Evolutionary conservation across 2,888 invertebrate genomes (phyloP).

Genomic region (Caenorhabditis virilis): DNA sequence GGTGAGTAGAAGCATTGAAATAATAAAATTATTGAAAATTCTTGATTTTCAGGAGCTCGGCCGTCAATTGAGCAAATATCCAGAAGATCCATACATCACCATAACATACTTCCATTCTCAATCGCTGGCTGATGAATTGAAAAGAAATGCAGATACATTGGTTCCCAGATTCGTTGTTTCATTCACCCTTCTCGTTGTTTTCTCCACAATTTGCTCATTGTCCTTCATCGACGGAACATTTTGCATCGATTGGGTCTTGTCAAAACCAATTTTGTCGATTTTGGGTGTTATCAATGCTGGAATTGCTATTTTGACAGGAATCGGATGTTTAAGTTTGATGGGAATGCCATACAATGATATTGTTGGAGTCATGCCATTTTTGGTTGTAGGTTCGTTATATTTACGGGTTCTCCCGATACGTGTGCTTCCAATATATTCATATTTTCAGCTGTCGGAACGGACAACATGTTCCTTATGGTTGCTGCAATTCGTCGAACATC

Average conservation of each 20-base stretch:
- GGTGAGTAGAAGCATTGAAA: no score
- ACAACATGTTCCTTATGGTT: conserved; percentile 93
- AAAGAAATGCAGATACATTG: conserved; percentile 81
- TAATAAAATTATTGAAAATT: no score
- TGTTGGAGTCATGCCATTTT: conserved; percentile 89
- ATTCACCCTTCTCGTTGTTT: conserved; percentile 62
- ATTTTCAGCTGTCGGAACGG: conserved; percentile 85
- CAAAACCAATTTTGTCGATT: conserved; percentile 87
- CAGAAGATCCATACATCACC: conserved; percentile 60
- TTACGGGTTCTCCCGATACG: no score
- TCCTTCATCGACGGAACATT: conserved; percentile 88
- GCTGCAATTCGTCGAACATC: conserved; percentile 90
- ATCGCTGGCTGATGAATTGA: conserved; percentile 87
- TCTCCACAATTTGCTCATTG: conserved; percentile 64
- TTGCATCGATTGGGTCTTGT: conserved; percentile 72
- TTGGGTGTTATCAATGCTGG: conserved; percentile 85
- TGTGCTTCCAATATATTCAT: no score
- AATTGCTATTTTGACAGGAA: conserved; percentile 87
- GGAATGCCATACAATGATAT: conserved; percentile 91
- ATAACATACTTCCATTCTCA: conserved; percentile 73
- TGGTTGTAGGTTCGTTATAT: conserved; percentile 94
- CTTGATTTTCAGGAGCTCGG: conserved; percentile 62
- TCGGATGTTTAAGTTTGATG: conserved; percentile 86
- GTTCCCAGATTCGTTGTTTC: conserved; percentile 65
- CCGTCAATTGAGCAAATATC: conserved; percentile 48